phyloP scores from a whole-genome alignment of 2,888 invertebrate species.

The Agelastica alni region DNA sequence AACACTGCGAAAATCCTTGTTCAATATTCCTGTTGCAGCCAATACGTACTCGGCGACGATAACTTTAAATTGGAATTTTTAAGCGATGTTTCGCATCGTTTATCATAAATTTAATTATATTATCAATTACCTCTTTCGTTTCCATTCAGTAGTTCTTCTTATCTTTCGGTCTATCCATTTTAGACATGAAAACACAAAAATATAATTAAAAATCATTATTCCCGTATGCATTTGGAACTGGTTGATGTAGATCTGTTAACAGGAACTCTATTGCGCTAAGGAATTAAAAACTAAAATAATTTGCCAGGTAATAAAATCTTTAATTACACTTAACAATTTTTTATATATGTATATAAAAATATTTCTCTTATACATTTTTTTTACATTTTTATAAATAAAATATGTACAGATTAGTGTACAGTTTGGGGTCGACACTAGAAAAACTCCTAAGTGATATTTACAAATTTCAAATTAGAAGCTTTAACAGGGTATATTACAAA shows the following conservation, averaged over 20 bases:
- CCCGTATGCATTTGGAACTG: neutral
- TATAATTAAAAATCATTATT: too few relatives aligned
- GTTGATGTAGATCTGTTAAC: neutral
- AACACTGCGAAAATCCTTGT: too few relatives aligned
- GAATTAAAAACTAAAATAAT: neutral
- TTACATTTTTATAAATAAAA: constrained; percentile 36
- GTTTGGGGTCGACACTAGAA: constrained; percentile 27
- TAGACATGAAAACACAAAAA: too few relatives aligned
- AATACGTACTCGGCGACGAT: too few relatives aligned
- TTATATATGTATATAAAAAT: constrained; percentile 40
- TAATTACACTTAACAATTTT: constrained; percentile 37
- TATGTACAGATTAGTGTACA: constrained; percentile 37
- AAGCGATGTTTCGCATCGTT: too few relatives aligned
- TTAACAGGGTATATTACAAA: neutral
- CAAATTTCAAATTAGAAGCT: neutral
- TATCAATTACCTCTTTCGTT: too few relatives aligned
- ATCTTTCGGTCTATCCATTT: too few relatives aligned
- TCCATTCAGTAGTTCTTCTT: too few relatives aligned
- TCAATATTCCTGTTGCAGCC: too few relatives aligned
- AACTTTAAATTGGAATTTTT: too few relatives aligned
- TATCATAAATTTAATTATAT: too few relatives aligned
- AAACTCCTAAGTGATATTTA: constrained; percentile 21
- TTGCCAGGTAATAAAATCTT: constrained; percentile 32
- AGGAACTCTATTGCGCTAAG: too few relatives aligned
- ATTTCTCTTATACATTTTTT: constrained; percentile 38